Percentiles rank a stretch among this genome's conserved stretches.
phyloP scores from a whole-genome alignment of 2,797 vertebrate species.

The Smutsia gigantea region DNA sequence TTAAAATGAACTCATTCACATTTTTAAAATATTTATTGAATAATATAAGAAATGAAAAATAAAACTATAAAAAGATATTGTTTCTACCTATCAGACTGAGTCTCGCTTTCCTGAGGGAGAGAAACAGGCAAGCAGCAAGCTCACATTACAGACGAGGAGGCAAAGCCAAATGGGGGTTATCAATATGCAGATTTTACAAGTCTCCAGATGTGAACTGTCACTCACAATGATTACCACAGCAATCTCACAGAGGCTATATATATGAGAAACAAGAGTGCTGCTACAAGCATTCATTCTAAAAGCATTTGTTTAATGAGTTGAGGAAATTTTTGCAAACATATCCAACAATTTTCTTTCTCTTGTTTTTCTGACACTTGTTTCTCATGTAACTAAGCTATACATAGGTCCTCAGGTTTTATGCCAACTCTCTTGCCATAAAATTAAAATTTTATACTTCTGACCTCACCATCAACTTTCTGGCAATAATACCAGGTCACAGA shows the following conservation, averaged over 20 bases:
- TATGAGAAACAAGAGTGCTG: slow-evolving; percentile 60
- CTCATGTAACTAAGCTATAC: slow-evolving; percentile 55
- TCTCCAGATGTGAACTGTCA: slow-evolving; percentile 75
- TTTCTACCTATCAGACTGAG: slow-evolving; percentile 39
- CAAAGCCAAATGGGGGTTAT: slow-evolving; percentile 63
- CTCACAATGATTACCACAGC: slow-evolving; percentile 69
- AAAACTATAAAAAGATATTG: background rate
- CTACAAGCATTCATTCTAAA: slow-evolving; percentile 59
- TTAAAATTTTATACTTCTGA: slow-evolving; percentile 58
- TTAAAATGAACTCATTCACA: slow-evolving; percentile 27
- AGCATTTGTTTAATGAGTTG: slow-evolving; percentile 63
- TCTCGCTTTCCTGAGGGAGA: slow-evolving; percentile 53
- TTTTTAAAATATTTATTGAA: slow-evolving; percentile 38
- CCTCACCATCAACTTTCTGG: slow-evolving; percentile 67
- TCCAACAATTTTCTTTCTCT: slow-evolving; percentile 58
- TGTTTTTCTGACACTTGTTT: slow-evolving; percentile 61
- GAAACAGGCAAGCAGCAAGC: slow-evolving; percentile 51
- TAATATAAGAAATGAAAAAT: slow-evolving; percentile 56
- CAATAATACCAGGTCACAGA: slow-evolving; percentile 21
- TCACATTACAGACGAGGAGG: slow-evolving; percentile 52
- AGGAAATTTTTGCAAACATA: slow-evolving; percentile 65
- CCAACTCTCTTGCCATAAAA: slow-evolving; percentile 64
- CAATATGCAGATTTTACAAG: slow-evolving; percentile 71
- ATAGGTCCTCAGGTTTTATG: slow-evolving; percentile 38
- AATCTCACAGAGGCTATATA: slow-evolving; percentile 35